These are phyloP conservation scores for Ammodramus savannarum DNA, from an alignment of 2,113 vertebrate species.

Conservation along the genomic window DNA sequence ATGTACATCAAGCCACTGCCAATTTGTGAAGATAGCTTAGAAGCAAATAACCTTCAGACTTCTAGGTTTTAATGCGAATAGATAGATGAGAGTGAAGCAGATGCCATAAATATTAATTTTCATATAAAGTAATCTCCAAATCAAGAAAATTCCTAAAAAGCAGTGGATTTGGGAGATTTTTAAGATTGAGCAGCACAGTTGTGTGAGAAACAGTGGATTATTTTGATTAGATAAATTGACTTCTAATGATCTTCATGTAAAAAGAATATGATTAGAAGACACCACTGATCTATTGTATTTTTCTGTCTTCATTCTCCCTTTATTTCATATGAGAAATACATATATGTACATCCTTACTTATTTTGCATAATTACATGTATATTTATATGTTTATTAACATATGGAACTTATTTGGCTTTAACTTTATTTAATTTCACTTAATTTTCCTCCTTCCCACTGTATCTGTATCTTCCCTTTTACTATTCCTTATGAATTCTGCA, in stretches of 20 bases:
- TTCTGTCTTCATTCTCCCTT: background rate
- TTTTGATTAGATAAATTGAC: background rate
- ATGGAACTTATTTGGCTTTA: background rate
- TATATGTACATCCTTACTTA: background rate
- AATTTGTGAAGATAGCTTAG: background rate
- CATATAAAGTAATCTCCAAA: background rate
- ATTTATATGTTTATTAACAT: background rate
- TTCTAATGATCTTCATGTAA: background rate
- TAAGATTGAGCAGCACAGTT: rapidly evolving
- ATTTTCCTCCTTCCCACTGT: background rate
- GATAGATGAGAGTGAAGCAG: background rate
- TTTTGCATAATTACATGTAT: background rate
- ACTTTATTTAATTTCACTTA: background rate
- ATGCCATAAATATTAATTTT: background rate
- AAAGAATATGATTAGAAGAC: background rate
- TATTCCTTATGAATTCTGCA: background rate
- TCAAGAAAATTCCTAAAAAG: background rate
- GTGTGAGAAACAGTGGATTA: background rate
- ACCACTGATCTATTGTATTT: background rate
- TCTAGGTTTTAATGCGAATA: background rate
- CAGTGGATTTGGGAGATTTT: background rate
- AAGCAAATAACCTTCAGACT: background rate
- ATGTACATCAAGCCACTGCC: background rate
- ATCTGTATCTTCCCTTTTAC: background rate
- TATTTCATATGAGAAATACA: background rate